Evolutionary conservation across 1,140 invertebrate genomes (phyloP).

Genomic region (Stratiolaelaps scimitus): DNA sequence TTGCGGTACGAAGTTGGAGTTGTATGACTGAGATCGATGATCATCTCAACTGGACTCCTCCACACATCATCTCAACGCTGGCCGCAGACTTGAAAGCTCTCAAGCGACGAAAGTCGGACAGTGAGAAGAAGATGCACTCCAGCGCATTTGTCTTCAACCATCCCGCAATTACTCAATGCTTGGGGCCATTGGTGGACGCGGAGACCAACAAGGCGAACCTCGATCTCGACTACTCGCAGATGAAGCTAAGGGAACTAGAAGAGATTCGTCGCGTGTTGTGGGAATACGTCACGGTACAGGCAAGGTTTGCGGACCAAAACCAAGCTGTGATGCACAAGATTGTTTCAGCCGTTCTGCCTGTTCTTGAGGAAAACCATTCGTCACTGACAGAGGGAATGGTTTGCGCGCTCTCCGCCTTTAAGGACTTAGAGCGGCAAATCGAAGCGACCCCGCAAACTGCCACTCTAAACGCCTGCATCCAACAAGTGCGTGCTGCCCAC

Average conservation of each 20-base stretch:
- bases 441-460: not conserved
- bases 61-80: slow-evolving; percentile 4
- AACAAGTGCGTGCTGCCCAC: not conserved
- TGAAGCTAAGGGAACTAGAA: not conserved
- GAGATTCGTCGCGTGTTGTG: slow-evolving; percentile 17
- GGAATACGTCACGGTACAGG: not conserved
- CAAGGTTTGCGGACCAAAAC: not conserved
- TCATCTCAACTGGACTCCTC: slow-evolving; percentile 13
- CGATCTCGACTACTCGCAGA: slow-evolving; percentile 15
- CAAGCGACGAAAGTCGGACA: not conserved
- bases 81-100: not conserved
- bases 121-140: not conserved
- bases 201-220: slow-evolving; percentile 10
- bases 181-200: not conserved
- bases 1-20: slow-evolving; percentile 3
- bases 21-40: not conserved
- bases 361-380: not conserved
- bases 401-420: not conserved
- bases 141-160: slow-evolving; percentile 11
- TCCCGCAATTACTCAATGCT: not conserved
- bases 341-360: not conserved
- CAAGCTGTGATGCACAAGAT: not conserved
- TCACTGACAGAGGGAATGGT: not conserved
- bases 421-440: not conserved
- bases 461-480: not conserved